phyloP scores from a whole-genome alignment of 2,888 invertebrate species.

The Phortica magna region DNA sequence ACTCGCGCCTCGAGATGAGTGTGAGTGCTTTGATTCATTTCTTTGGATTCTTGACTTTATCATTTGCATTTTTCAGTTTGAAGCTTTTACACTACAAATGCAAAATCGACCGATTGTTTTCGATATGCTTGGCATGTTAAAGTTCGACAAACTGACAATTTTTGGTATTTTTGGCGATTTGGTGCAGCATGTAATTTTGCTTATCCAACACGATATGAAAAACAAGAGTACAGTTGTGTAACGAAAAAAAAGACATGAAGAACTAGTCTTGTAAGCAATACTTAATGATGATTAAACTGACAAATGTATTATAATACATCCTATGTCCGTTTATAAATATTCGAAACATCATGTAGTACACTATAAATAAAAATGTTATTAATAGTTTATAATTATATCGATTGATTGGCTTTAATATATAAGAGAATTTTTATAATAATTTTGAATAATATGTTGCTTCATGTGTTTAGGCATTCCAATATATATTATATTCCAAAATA shows the following conservation, averaged over 20 bases:
- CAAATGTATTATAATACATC: no score
- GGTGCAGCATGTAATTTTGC: neutral
- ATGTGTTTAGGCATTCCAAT: no score
- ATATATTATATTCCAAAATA: no score
- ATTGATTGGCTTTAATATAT: no score
- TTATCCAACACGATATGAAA: slow-evolving; percentile 9
- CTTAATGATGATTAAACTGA: no score
- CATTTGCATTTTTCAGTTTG: neutral
- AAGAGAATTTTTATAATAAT: neutral
- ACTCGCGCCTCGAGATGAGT: neutral
- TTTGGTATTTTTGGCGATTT: neutral
- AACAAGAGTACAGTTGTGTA: neutral
- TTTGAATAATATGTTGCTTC: neutral
- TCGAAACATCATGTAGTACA: no score
- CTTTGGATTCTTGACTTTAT: neutral
- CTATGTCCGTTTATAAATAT: no score
- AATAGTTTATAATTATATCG: no score
- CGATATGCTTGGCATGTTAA: neutral
- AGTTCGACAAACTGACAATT: neutral
- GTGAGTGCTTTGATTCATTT: neutral
- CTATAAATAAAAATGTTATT: no score
- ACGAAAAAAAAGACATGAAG: no score
- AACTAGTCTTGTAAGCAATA: no score
- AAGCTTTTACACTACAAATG: neutral
- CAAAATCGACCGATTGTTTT: slow-evolving; percentile 2